Percentiles rank a stretch among this genome's conserved stretches.
These are phyloP conservation scores for Diadema setosum DNA, from an alignment of 35 echinoderm and acorn worm genomes.

Conservation along the genomic window DNA sequence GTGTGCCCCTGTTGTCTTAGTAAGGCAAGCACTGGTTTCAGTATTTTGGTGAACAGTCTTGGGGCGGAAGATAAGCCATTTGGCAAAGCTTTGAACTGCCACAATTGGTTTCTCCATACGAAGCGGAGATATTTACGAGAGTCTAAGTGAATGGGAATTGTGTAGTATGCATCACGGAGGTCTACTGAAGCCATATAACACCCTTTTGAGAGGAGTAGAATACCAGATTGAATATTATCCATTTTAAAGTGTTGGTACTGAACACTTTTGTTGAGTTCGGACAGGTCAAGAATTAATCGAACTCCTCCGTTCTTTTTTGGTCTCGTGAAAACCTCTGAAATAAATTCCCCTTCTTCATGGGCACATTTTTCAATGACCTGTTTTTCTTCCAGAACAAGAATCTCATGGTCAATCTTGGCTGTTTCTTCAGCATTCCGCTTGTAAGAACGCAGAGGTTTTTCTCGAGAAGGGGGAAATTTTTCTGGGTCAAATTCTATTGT, in stretches of 20 bases:
- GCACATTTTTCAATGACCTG: slow-evolving; percentile 14
- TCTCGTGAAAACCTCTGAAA: slow-evolving; percentile 45
- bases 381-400: neutral
- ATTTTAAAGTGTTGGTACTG: slow-evolving; percentile 50
- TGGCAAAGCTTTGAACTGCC: too few species aligned
- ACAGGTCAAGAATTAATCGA: slow-evolving; percentile 53
- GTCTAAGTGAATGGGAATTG: too few species aligned
- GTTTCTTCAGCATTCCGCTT: neutral
- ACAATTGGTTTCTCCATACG: too few species aligned
- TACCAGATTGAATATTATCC: slow-evolving; percentile 2
- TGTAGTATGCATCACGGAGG: slow-evolving; percentile 39
- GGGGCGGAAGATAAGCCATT: too few species aligned
- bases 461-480: neutral
- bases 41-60: too few species aligned
- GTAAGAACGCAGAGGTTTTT: neutral
- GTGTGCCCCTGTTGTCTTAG: too few species aligned
- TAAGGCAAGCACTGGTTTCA: too few species aligned
- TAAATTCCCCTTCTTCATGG: slow-evolving; percentile 35
- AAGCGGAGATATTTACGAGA: too few species aligned
- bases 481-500: neutral
- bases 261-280: slow-evolving; percentile 33
- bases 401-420: neutral
- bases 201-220: neutral
- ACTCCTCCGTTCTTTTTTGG: slow-evolving; percentile 58
- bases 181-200: slow-evolving; percentile 27